A percentile compares a stretch with the other conserved stretches of the same genome.
Conservation (phyloP, 2,797 vertebrate genomes). For the Oreortyx pictus region DNA sequence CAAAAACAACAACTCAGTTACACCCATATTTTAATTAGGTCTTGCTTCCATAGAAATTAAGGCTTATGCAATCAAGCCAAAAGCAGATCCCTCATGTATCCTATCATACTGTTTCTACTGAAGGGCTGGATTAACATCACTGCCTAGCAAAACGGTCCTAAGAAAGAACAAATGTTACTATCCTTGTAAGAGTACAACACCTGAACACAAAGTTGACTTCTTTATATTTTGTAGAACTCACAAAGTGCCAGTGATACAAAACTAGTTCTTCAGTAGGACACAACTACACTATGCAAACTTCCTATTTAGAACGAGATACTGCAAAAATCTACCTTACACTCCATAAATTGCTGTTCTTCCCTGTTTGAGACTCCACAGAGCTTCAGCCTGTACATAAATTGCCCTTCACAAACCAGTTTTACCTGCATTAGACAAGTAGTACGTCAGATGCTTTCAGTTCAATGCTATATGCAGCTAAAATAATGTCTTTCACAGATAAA, state of each 20-base stretch:
- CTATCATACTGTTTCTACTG: neutral
- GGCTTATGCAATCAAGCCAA: neutral
- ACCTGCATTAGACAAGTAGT: neutral
- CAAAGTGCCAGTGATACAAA: neutral
- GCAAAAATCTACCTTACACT: neutral
- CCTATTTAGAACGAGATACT: neutral
- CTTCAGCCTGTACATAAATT: neutral
- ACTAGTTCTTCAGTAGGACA: neutral
- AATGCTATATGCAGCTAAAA: neutral
- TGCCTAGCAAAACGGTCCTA: neutral
- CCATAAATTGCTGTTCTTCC: neutral
- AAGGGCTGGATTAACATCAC: neutral
- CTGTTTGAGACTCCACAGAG: neutral
- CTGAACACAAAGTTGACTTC: neutral
- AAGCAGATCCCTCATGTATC: neutral
- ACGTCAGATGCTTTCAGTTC: neutral
- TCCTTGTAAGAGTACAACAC: neutral
- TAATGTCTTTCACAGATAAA: neutral
- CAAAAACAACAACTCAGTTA: too few species aligned
- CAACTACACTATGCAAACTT: neutral
- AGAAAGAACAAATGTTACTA: neutral
- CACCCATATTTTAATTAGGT: neutral
- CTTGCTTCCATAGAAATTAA: neutral
- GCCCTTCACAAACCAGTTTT: neutral
- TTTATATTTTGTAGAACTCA: neutral